These are phyloP conservation scores for Ctenomys sociabilis DNA, from an alignment of 2,113 vertebrate species.

Conservation along the genomic window DNA sequence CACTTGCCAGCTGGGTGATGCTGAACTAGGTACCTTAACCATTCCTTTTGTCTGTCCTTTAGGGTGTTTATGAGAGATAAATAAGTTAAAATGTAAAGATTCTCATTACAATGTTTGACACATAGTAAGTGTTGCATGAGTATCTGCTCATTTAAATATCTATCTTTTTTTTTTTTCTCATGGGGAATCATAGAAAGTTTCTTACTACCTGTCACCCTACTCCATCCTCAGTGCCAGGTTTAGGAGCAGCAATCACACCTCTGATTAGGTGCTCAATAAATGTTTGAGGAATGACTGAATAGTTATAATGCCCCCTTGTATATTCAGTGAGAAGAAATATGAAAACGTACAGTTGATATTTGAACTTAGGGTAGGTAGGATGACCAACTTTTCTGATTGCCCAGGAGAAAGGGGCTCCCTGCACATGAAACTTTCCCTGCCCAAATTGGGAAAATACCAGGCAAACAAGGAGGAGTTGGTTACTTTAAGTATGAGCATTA, in stretches of 20 bases:
- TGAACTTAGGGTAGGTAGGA: background rate
- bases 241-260: background rate
- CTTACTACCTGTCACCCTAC: background rate
- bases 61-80: background rate
- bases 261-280: slow-evolving; percentile 2
- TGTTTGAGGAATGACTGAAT: slow-evolving; percentile 37
- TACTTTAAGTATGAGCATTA: background rate
- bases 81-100: background rate
- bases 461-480: background rate
- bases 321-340: slow-evolving; percentile 59
- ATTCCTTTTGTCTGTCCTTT: background rate
- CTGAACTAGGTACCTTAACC: background rate
- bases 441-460: slow-evolving; percentile 9
- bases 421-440: background rate
- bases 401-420: background rate
- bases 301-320: slow-evolving; percentile 69
- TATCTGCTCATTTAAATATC: slow-evolving; percentile 22
- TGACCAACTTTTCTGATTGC: background rate
- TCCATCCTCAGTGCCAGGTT: background rate
- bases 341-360: background rate
- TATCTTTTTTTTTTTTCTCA: slow-evolving; percentile 1
- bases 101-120: background rate
- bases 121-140: background rate
- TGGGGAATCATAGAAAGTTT: background rate
- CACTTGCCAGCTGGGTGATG: background rate